phyloP scores from a whole-genome alignment of 2,888 invertebrate genomes.

The Athripsodes cinereus region DNA sequence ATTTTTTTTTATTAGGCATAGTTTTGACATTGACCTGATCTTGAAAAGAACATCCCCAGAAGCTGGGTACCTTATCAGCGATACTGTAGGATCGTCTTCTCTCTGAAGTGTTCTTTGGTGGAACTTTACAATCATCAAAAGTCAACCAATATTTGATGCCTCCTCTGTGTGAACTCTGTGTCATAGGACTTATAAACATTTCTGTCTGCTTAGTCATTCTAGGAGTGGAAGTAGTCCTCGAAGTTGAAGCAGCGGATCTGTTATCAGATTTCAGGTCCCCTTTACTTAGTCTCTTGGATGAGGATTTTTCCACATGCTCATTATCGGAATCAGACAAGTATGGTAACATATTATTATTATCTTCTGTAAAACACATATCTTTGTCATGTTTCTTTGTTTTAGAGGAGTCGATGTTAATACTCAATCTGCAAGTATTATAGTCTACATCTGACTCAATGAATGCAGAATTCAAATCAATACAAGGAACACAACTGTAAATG shows the following conservation, averaged over 20 bases:
- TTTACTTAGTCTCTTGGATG: background rate
- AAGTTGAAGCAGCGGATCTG: background rate
- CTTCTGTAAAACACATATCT: background rate
- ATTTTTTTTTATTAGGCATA: too few species aligned
- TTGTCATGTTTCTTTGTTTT: background rate
- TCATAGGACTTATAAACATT: conserved; percentile 39
- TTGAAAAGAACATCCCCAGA: conserved; percentile 10
- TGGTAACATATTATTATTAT: too few species aligned
- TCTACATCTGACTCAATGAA: conserved; percentile 2
- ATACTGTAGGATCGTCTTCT: background rate
- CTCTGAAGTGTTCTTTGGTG: background rate
- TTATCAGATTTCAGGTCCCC: background rate
- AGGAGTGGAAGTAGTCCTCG: background rate
- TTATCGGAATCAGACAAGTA: background rate
- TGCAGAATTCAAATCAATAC: conserved; percentile 2
- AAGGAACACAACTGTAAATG: background rate
- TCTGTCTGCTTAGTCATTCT: conserved; percentile 18
- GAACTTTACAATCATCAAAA: conserved; percentile 33
- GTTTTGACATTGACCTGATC: background rate
- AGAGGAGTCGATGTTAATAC: background rate
- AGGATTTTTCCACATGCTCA: background rate
- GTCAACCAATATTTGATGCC: conserved; percentile 47
- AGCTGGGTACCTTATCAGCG: conserved; percentile 21
- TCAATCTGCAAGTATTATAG: background rate
- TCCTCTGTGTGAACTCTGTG: conserved; percentile 39